A percentile compares a stretch with the other conserved stretches of the same genome.
These are phyloP conservation scores for Rhinolophus sinicus DNA, from an alignment of 2,113 vertebrate species.

Conservation along the genomic window DNA sequence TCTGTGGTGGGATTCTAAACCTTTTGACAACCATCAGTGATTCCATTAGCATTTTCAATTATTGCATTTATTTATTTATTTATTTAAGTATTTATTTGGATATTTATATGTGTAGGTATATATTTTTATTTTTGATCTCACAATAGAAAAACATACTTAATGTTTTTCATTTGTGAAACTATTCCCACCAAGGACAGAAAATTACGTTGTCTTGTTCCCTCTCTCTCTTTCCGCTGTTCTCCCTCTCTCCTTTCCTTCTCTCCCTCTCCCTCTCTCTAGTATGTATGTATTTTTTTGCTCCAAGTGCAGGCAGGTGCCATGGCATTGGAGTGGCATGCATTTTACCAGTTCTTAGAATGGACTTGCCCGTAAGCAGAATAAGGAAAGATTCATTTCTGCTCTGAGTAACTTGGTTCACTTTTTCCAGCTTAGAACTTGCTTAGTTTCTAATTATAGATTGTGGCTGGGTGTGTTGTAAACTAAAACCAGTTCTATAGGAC, in stretches of 20 bases:
- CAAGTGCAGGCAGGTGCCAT: neutral
- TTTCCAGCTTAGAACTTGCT: slow-evolving; percentile 84
- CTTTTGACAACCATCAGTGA: neutral
- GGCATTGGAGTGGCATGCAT: neutral
- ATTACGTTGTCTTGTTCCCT: neutral
- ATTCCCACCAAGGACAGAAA: neutral
- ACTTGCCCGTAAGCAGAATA: slow-evolving; percentile 12
- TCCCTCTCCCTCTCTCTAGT: neutral
- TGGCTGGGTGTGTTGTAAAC: slow-evolving; percentile 70
- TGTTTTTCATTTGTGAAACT: slow-evolving; percentile 8
- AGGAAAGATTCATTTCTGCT: slow-evolving; percentile 65
- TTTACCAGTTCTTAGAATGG: slow-evolving; percentile 33
- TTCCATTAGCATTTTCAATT: neutral
- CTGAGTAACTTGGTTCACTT: slow-evolving; percentile 72
- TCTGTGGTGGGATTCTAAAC: neutral
- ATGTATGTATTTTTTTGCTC: slow-evolving; percentile 1
- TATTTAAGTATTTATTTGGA: neutral
- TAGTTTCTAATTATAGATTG: slow-evolving; percentile 88
- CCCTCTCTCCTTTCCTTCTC: neutral
- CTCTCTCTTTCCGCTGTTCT: neutral
- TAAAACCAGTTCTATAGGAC: slow-evolving; percentile 71
- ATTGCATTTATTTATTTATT: neutral
- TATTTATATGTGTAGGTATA: neutral
- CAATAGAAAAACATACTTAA: neutral
- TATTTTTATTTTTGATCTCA: neutral